Conservation (phyloP, 1,140 invertebrate species). For the Drosophila busckii region DNA sequence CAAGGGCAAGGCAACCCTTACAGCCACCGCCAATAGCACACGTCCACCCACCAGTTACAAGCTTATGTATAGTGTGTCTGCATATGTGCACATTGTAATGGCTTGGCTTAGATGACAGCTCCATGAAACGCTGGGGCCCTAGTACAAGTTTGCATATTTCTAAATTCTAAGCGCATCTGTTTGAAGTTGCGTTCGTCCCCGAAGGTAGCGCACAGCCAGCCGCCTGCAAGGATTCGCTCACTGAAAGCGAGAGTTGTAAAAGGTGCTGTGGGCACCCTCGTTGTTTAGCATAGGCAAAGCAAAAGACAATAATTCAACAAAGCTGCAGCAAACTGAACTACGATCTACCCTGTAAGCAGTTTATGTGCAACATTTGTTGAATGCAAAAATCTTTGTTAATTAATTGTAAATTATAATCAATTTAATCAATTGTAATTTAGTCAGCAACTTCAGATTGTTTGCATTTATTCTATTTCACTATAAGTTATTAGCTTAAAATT, state of each 20-base stretch:
- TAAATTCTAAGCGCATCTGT: slow-evolving; percentile 76
- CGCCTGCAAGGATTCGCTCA: slow-evolving; percentile 17
- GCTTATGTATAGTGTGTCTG: not conserved
- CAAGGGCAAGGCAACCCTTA: slow-evolving; percentile 51
- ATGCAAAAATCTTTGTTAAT: too few relatives aligned
- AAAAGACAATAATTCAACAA: not conserved
- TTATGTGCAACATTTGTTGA: too few relatives aligned
- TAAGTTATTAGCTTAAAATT: too few relatives aligned
- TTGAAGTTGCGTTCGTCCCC: too few relatives aligned
- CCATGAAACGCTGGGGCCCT: slow-evolving; percentile 50
- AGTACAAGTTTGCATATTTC: slow-evolving; percentile 76
- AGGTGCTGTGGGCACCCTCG: slow-evolving; percentile 39
- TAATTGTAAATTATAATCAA: too few relatives aligned
- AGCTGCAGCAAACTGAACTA: too few relatives aligned
- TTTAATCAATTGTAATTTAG: too few relatives aligned
- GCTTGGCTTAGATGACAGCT: slow-evolving; percentile 18
- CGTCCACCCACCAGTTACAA: not conserved
- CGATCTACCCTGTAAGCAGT: too few relatives aligned
- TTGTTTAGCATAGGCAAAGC: slow-evolving; percentile 32
- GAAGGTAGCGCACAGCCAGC: slow-evolving; percentile 31
- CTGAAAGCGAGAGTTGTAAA: slow-evolving; percentile 62
- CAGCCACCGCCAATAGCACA: slow-evolving; percentile 7
- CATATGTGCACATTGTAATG: slow-evolving; percentile 1
- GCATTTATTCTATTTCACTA: too few relatives aligned
- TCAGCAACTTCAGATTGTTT: too few relatives aligned